phyloP scores from a whole-genome alignment of 2,113 vertebrate species.

The Deroptyus accipitrinus region DNA sequence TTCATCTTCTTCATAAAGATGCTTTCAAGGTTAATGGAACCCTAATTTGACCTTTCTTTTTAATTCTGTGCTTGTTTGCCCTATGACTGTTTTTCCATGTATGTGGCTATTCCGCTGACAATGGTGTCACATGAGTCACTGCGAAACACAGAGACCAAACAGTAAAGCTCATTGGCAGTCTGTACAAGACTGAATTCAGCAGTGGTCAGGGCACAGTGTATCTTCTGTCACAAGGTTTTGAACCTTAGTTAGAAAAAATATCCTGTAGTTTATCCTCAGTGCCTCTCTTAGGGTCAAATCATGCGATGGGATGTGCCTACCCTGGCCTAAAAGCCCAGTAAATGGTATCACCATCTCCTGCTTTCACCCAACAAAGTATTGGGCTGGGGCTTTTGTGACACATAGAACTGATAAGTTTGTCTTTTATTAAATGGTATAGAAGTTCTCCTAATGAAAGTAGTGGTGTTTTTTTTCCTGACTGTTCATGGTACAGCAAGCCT shows the following conservation, averaged over 20 bases:
- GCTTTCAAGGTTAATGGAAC: slow-evolving; percentile 28
- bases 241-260: not conserved
- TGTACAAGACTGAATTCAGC: not conserved
- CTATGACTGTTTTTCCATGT: not conserved
- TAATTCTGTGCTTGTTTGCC: not conserved
- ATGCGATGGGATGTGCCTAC: not conserved
- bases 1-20: not conserved
- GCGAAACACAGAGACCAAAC: not conserved
- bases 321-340: slow-evolving; percentile 32
- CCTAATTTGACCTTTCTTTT: not conserved
- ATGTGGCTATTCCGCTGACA: not conserved
- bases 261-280: not conserved
- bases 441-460: not conserved
- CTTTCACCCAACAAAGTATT: not conserved
- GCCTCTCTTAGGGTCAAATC: not conserved
- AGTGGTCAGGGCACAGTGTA: not conserved
- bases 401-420: not conserved
- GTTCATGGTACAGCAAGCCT: not conserved
- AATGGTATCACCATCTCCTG: not conserved
- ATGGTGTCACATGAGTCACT: not conserved
- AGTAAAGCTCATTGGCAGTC: not conserved
- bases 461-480: not conserved
- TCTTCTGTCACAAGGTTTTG: not conserved
- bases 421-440: not conserved
- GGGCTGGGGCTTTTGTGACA: not conserved